Conservation (phyloP, 2,888 invertebrate genomes). For the Lasius platythorax region DNA sequence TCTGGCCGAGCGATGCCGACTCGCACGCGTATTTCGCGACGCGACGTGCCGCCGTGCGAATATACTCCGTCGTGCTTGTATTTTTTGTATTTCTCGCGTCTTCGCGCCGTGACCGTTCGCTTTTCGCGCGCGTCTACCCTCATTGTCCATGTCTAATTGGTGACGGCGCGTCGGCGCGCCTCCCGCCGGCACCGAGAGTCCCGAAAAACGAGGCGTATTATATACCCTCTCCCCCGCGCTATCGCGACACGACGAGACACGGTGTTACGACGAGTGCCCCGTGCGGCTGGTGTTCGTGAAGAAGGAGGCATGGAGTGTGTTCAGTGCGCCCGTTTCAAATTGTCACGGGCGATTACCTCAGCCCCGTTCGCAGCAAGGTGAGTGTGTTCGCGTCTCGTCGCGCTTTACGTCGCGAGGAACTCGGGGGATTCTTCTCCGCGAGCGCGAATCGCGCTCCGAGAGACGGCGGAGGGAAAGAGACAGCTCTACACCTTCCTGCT, state of each 20-base stretch:
- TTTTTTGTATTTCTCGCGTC: conserved; percentile 63
- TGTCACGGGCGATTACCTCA: conserved; percentile 77
- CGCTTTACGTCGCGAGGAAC: not conserved
- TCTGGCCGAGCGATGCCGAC: conserved; percentile 51
- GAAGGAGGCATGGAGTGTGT: conserved; percentile 79
- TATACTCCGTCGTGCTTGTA: conserved; percentile 51
- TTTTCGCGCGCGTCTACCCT: conserved; percentile 65
- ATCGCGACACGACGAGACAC: no score
- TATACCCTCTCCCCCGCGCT: no score
- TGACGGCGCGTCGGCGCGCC: conserved; percentile 61
- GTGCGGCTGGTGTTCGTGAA: no score
- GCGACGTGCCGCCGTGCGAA: conserved; percentile 70
- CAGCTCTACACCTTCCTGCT: not conserved
- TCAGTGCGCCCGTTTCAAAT: conserved; percentile 80
- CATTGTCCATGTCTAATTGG: conserved; percentile 56
- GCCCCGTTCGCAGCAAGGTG: conserved; percentile 69
- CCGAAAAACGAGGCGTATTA: conserved; percentile 41
- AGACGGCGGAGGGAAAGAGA: not conserved
- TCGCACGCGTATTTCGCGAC: conserved; percentile 71
- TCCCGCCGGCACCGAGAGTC: conserved; percentile 43
- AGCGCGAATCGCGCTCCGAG: not conserved
- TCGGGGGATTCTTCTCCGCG: not conserved
- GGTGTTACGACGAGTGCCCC: no score
- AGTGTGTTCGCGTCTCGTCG: conserved; percentile 48
- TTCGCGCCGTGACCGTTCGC: conserved; percentile 63